Percentiles rank a stretch among this genome's conserved stretches.
These are phyloP conservation scores for Ondatra zibethicus DNA, from an alignment of 2,113 vertebrate species.

Conservation along the genomic window DNA sequence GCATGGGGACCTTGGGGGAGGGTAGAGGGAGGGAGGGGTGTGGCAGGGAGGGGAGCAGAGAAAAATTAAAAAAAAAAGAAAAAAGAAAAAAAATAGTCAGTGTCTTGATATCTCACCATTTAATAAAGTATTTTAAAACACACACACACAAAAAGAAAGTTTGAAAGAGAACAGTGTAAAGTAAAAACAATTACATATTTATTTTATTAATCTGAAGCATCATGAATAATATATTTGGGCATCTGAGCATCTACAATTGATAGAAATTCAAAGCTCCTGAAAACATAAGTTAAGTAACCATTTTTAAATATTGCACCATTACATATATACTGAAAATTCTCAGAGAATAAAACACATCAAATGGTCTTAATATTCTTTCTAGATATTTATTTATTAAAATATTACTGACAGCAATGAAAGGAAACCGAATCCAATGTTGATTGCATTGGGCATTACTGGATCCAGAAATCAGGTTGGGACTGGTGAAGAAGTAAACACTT, in stretches of 20 bases:
- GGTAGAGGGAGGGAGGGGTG: no score
- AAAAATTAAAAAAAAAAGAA: no score
- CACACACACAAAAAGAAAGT: neutral
- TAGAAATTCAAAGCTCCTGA: neutral
- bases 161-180: neutral
- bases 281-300: neutral
- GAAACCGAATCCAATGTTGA: no score
- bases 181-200: neutral
- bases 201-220: neutral
- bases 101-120: no score
- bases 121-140: no score
- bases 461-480: fast-evolving
- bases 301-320: neutral
- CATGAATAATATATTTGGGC: neutral
- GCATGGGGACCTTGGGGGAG: no score
- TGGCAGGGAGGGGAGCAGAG: no score
- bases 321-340: neutral
- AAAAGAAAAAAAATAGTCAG: no score
- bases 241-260: neutral
- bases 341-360: neutral
- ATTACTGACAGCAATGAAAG: neutral
- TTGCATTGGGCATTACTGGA: fast-evolving
- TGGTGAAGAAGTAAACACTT: neutral
- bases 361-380: neutral
- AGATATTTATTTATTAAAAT: neutral